Evolutionary conservation across 2,797 vertebrate genomes (phyloP).

Genomic region (Babyrousa celebensis): DNA sequence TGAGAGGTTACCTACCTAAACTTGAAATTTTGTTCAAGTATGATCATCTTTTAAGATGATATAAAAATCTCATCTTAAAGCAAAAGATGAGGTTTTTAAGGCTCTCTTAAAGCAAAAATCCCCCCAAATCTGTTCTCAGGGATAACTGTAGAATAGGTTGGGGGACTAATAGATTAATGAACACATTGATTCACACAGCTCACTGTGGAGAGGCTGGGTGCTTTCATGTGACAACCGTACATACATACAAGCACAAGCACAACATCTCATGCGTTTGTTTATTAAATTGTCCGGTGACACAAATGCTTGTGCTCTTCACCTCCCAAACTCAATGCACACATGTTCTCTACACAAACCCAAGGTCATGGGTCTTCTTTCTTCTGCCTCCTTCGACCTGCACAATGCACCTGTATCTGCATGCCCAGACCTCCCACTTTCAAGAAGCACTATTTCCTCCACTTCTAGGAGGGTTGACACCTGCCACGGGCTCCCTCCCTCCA

Average conservation of each 20-base stretch:
- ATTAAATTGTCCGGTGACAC: background rate
- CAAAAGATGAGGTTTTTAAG: background rate
- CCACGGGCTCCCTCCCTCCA: background rate
- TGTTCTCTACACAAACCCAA: background rate
- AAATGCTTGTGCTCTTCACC: background rate
- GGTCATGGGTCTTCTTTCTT: background rate
- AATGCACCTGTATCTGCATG: rapidly evolving
- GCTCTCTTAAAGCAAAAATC: background rate
- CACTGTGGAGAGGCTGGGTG: background rate
- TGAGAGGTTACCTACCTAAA: background rate
- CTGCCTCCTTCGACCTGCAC: background rate
- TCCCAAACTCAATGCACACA: background rate
- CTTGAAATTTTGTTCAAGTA: background rate
- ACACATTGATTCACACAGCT: background rate
- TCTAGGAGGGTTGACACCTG: background rate
- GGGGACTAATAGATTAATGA: too few species aligned
- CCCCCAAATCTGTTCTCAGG: constrained; percentile 1
- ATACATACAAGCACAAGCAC: background rate
- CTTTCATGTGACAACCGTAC: background rate
- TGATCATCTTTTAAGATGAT: constrained; percentile 11
- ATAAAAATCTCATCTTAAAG: background rate
- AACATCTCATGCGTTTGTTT: background rate
- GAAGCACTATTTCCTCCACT: background rate
- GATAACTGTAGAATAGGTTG: background rate
- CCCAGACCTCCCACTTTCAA: background rate